Conservation (phyloP, 2,113 vertebrate genomes). For the Gasterosteus nipponicus region DNA sequence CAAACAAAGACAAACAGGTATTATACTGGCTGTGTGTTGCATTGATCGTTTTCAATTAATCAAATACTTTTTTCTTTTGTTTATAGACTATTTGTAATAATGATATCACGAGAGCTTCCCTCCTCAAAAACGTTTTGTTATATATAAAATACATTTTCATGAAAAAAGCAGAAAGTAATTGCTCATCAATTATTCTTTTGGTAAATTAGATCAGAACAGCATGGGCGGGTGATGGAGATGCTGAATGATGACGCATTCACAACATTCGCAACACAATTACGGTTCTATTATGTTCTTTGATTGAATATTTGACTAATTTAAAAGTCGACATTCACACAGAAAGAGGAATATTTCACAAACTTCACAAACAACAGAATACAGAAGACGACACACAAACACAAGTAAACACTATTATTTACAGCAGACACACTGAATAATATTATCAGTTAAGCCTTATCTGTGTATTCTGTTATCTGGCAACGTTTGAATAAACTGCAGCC, state of each 20-base stretch:
- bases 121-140: too few species aligned
- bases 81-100: too few species aligned
- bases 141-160: too few species aligned
- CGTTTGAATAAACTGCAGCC: constrained; percentile 25
- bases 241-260: background rate
- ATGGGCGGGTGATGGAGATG: too few species aligned
- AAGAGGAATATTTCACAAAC: background rate
- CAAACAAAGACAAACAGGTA: too few species aligned
- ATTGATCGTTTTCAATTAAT: too few species aligned
- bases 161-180: background rate
- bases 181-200: background rate
- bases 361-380: constrained; percentile 5
- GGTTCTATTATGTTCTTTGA: background rate
- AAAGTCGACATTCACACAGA: background rate
- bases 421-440: background rate
- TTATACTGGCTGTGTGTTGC: too few species aligned
- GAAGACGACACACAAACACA: constrained; percentile 1
- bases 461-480: constrained; percentile 8
- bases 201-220: background rate
- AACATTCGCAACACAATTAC: background rate
- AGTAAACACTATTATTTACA: background rate
- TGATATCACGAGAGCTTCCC: too few species aligned
- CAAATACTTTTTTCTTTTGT: too few species aligned
- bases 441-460: constrained; percentile 25
- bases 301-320: constrained; percentile 6